These are phyloP conservation scores for Cyaniris semiargus DNA, from an alignment of 2,888 invertebrate species.

Conservation along the genomic window DNA sequence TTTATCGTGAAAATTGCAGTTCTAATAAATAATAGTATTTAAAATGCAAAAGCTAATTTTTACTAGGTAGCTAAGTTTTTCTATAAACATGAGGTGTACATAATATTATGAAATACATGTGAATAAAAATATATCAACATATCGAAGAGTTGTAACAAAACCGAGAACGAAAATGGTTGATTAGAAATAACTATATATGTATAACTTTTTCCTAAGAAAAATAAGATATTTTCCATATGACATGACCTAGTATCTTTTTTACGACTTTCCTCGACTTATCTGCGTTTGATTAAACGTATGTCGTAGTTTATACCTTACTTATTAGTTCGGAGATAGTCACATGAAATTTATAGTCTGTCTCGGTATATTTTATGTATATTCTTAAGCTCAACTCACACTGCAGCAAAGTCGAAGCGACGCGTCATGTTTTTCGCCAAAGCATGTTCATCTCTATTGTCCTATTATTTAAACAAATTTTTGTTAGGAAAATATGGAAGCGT, in stretches of 20 bases:
- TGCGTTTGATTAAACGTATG: conserved; percentile 33
- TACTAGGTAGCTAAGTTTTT: no score
- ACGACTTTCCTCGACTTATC: conserved; percentile 33
- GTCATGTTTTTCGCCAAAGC: no score
- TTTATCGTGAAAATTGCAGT: no score
- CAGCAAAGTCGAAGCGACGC: no score
- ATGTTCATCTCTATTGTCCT: no score
- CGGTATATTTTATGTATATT: conserved; percentile 43
- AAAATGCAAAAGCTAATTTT: no score
- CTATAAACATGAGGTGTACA: no score
- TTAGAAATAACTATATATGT: background rate
- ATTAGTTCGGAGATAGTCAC: conserved; percentile 25
- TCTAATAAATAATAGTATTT: no score
- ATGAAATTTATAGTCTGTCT: conserved; percentile 25
- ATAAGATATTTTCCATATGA: conserved; percentile 23
- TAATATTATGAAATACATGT: no score
- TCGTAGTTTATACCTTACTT: conserved; percentile 28
- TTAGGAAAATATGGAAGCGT: no score
- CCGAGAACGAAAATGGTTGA: background rate
- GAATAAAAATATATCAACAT: background rate
- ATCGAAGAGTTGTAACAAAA: conserved; percentile 14
- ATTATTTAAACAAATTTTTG: no score
- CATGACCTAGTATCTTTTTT: conserved; percentile 25
- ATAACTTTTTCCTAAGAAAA: conserved; percentile 12
- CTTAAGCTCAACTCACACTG: background rate